Evolutionary conservation across 2,888 invertebrate species (phyloP).

Genomic region (Chaetogeoica ovagalla): DNA sequence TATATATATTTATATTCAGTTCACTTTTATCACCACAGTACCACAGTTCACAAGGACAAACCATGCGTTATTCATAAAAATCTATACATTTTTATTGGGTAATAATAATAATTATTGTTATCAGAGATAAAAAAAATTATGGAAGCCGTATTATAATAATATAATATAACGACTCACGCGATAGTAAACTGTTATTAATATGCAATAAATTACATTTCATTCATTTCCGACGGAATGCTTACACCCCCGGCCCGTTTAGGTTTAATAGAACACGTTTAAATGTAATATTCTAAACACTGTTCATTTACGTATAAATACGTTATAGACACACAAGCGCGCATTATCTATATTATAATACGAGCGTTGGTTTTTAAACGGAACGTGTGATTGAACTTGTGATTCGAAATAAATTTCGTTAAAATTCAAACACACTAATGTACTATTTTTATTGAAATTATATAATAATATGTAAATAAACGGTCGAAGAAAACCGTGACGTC

Average conservation of each 20-base stretch:
- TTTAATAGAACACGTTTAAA: background rate
- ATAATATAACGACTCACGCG: background rate
- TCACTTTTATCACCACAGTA: conserved; percentile 22
- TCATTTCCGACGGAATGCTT: too few relatives aligned
- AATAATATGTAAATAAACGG: too few relatives aligned
- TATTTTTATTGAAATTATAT: too few relatives aligned
- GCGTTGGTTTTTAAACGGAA: too few relatives aligned
- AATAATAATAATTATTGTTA: conserved; percentile 20
- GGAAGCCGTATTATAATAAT: background rate
- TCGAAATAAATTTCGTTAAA: too few relatives aligned
- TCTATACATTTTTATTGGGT: background rate
- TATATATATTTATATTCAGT: background rate
- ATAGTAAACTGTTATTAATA: background rate
- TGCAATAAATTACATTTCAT: background rate
- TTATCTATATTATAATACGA: too few relatives aligned
- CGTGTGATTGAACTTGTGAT: too few relatives aligned
- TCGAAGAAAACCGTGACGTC: too few relatives aligned
- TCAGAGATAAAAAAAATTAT: background rate
- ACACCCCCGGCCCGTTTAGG: too few relatives aligned
- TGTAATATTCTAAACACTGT: background rate
- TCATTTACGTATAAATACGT: too few relatives aligned
- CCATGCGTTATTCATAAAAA: conserved; percentile 20
- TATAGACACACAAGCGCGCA: too few relatives aligned
- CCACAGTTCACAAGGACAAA: background rate
- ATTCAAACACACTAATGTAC: too few relatives aligned